A percentile compares a stretch with the other conserved stretches of the same genome.
phyloP scores from a whole-genome alignment of 2,797 vertebrate genomes.

The Rhynchonycteris naso region DNA sequence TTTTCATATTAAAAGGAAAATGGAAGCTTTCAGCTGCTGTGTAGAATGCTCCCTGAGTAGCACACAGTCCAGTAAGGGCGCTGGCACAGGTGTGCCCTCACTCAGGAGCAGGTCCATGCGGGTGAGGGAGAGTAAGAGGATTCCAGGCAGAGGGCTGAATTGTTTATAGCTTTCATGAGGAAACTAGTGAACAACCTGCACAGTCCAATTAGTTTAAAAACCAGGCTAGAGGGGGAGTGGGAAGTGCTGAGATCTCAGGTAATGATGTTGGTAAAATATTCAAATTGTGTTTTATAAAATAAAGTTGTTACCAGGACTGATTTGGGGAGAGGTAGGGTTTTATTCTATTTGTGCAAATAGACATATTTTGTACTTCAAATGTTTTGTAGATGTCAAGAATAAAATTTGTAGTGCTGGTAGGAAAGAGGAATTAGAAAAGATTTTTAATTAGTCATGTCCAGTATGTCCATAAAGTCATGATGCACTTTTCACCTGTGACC shows the following conservation, averaged over 20 bases:
- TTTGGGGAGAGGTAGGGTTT: no score
- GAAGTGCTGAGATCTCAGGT: neutral
- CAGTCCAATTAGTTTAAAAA: neutral
- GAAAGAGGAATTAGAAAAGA: neutral
- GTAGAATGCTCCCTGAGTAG: neutral
- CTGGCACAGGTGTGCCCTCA: neutral
- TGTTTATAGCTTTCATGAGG: fast-evolving
- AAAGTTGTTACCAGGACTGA: neutral
- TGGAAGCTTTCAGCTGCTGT: fast-evolving
- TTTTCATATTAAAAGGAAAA: neutral
- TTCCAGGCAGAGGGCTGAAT: neutral
- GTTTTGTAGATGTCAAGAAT: neutral
- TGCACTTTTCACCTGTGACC: no score
- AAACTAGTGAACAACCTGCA: neutral
- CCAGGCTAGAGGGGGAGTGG: no score
- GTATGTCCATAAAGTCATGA: no score
- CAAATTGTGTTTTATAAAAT: neutral
- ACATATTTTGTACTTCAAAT: neutral
- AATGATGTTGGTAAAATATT: neutral
- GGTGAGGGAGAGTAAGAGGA: no score
- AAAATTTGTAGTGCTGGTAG: neutral
- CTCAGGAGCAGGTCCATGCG: neutral
- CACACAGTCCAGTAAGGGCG: neutral
- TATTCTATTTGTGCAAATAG: neutral
- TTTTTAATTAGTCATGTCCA: neutral